phyloP scores from a whole-genome alignment of 2,797 vertebrate species.

The Betta splendens region DNA sequence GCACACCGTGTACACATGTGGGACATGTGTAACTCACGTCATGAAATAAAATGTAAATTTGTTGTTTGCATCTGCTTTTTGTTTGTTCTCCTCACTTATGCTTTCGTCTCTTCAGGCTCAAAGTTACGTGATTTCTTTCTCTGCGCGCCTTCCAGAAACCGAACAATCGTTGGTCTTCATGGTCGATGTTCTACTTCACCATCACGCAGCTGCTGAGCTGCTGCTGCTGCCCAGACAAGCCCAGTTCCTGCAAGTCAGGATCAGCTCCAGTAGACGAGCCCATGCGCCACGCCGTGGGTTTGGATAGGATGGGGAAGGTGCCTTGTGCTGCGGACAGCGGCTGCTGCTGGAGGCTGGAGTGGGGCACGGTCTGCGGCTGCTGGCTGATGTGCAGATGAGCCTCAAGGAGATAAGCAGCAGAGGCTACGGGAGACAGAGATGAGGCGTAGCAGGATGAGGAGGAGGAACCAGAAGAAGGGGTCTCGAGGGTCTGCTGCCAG shows the following conservation, averaged over 20 bases:
- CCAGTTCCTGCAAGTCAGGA: constrained; percentile 71
- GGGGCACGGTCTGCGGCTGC: constrained; percentile 65
- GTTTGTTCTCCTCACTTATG: constrained; percentile 27
- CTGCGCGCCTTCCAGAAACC: not conserved
- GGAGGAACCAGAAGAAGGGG: constrained; percentile 45
- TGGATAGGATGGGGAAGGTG: constrained; percentile 67
- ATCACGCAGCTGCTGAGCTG: constrained; percentile 88
- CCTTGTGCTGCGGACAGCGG: constrained; percentile 53
- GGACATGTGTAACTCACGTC: constrained; percentile 47
- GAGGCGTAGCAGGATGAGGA: constrained; percentile 67
- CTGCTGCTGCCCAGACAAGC: constrained; percentile 71
- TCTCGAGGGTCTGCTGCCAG: constrained; percentile 70
- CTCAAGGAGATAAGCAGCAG: constrained; percentile 90
- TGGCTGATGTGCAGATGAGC: constrained; percentile 88
- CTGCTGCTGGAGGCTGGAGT: constrained; percentile 63
- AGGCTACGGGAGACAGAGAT: constrained; percentile 84
- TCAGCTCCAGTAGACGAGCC: constrained; percentile 70
- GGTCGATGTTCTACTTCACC: constrained; percentile 82
- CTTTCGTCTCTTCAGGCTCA: constrained; percentile 24
- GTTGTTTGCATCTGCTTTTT: constrained; percentile 38
- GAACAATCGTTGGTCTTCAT: constrained; percentile 20
- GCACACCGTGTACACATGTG: constrained; percentile 30
- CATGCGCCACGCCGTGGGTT: constrained; percentile 81
- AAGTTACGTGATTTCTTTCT: constrained; percentile 14
- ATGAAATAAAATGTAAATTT: constrained; percentile 38